Evolutionary conservation across 2,113 vertebrate genomes (phyloP), one percentile per base, ranked within the genome.

Genomic region (Prietella phreatophila): DNA sequence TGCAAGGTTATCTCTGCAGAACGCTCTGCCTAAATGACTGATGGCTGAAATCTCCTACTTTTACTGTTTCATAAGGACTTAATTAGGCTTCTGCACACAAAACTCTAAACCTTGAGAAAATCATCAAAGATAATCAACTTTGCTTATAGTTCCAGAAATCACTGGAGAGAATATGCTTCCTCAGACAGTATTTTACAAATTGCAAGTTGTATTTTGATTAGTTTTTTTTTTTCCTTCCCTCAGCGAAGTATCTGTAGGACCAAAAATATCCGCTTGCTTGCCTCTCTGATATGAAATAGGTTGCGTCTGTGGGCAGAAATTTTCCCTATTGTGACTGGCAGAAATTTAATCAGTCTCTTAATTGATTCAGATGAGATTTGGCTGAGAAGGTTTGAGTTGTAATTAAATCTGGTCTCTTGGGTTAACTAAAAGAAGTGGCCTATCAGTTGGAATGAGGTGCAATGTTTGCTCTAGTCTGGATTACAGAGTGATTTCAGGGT

Each of bases 341-440:
- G 94, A 94, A 94, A 94, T 94, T 94, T 95, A 95, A 96, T 96
- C 93, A 95, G 95, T 92, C 93, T 92, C 63, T 80, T 95, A 95
- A 95, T 95, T 94, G 94, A 96, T 95, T 95, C 91, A 94, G 92
- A 94, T 94, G 93, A 95, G 94, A 96, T 91, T 93, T 92, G 87
- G 92, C 94, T 94, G 92, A 92, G 92, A 91, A 93, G 93, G 94
- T 95, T 95, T 93, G 94, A 95, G 91, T 91, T 92, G 91, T 96
- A 94, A 96, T 95, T 93, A 94, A 93, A 94, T 90, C 89, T 89
- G 90, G 91, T 93, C 93, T 93, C 93, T 92, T 86, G 92, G 93
- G 93, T 90, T 91, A 63, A 79, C 67, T 87, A 78, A 91, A 86
- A 91, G 50, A 93, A 94, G 50, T 83, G 80, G 55, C 25, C 58